Base-by-base conservation (phyloP, 2,888 invertebrate species). In the Hirtodrosophila alboralis region DNA sequence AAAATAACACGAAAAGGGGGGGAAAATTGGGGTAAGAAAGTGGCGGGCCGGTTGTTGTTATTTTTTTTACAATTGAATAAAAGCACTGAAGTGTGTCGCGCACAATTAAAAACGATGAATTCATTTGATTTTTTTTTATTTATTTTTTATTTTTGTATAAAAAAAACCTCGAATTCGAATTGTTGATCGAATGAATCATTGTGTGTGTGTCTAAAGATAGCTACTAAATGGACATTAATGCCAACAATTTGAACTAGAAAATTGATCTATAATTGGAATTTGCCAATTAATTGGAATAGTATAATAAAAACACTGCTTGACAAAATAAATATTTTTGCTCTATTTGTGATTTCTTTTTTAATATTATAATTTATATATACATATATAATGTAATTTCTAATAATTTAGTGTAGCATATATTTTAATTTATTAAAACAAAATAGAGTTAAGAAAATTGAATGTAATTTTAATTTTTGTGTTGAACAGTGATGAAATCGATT, bases 41-140 rank as follows among this genome's bases (percentile, higher is more conserved):
- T 16, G 44, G 40, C 30, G 61, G 45, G 40, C 43, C 12, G 13
- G 40, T 47, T 64, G n/a, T 72, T 26, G 38, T 49, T 44, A n/a
- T 47, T 47, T 44, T 45, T 51, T 45, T 34, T 57, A 47, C 37
- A 63, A 47, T 59, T 63, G 47, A 63, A 49, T 54, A 54, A 68
- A 78, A 54, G 52, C 72, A 75, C 58, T 69, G 59, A 83, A 78
- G 85, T 85, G 84, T 86, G 85, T 85, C 87, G 84, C 44, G 37
- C 45, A 66, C 71, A 80, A 74, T 66, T 61, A 57, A 67, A 78
- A 86, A 59, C 74, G 52, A 47, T 76, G 68, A 84, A 80, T 76
- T 66, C 51, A 72, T 76, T 80, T 40, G 48, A 31, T 27, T 44
- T 41, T 33, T 51, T 41, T 41, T n/a, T n/a, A n/a, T n/a, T n/a